Evolutionary conservation across 2,113 vertebrate species (phyloP).

Genomic region (Clarias gariepinus): DNA sequence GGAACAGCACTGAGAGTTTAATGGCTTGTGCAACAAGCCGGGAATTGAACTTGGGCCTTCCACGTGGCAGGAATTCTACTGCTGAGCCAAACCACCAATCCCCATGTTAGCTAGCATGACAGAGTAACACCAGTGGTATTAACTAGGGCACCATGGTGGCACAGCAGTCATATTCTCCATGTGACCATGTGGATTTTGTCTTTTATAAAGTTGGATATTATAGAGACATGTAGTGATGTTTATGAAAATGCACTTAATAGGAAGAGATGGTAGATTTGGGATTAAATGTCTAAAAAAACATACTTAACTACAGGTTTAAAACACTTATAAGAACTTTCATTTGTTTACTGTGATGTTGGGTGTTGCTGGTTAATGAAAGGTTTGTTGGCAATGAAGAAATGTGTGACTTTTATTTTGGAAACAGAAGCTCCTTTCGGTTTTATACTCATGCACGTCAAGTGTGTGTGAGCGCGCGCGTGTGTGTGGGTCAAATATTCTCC

Average conservation of each 20-base stretch:
- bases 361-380: neutral
- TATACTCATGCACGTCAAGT: neutral
- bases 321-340: neutral
- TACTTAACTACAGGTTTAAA: neutral
- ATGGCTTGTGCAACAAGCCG: too few relatives aligned
- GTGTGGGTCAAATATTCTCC: slow-evolving; percentile 1
- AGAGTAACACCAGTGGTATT: neutral
- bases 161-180: neutral
- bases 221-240: neutral
- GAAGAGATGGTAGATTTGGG: neutral
- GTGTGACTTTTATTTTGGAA: slow-evolving; percentile 28
- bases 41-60: too few relatives aligned
- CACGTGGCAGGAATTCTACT: too few relatives aligned
- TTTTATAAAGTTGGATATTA: neutral
- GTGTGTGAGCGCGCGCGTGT: neutral
- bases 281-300: neutral
- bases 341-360: neutral
- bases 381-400: neutral
- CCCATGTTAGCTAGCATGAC: too few relatives aligned
- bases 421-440: neutral
- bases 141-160: neutral
- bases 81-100: too few relatives aligned
- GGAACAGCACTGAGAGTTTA: too few relatives aligned
- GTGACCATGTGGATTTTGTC: neutral
- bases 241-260: neutral